These are phyloP conservation scores for Heterohyrax brucei DNA, from an alignment of 2,797 vertebrate genomes.

Conservation along the genomic window DNA sequence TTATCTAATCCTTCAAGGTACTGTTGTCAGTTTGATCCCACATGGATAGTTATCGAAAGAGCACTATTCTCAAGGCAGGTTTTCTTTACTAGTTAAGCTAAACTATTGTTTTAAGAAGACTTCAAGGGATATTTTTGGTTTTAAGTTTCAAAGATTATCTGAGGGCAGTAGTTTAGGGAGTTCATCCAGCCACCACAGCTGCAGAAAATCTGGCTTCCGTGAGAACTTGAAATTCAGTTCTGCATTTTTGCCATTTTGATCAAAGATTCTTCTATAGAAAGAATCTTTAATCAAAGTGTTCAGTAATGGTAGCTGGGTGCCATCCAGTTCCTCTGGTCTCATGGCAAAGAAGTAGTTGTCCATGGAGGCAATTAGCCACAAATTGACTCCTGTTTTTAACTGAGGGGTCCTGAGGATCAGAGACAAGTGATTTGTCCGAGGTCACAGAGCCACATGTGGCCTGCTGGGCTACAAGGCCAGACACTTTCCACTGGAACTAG, in stretches of 20 bases:
- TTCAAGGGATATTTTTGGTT: background rate
- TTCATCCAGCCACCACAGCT: background rate
- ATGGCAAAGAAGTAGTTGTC: background rate
- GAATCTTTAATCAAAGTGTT: background rate
- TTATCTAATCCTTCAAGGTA: background rate
- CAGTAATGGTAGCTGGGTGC: background rate
- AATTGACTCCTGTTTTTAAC: slow-evolving; percentile 12
- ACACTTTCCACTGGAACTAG: background rate
- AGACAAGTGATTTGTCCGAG: background rate
- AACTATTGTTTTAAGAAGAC: background rate
- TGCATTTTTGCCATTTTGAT: background rate
- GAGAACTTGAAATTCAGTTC: background rate
- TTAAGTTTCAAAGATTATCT: background rate
- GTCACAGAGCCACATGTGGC: background rate
- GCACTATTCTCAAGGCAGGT: background rate
- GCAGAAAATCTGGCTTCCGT: background rate
- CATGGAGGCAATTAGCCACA: background rate
- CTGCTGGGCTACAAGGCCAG: background rate
- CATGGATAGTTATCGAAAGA: background rate
- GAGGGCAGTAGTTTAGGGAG: no score
- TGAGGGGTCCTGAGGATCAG: slow-evolving; percentile 7
- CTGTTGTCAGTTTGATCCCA: background rate
- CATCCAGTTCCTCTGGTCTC: background rate
- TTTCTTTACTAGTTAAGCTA: background rate
- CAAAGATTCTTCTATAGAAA: background rate